Evolutionary conservation across 1,140 invertebrate genomes (phyloP).

Genomic region (Lordiphosa collinella): DNA sequence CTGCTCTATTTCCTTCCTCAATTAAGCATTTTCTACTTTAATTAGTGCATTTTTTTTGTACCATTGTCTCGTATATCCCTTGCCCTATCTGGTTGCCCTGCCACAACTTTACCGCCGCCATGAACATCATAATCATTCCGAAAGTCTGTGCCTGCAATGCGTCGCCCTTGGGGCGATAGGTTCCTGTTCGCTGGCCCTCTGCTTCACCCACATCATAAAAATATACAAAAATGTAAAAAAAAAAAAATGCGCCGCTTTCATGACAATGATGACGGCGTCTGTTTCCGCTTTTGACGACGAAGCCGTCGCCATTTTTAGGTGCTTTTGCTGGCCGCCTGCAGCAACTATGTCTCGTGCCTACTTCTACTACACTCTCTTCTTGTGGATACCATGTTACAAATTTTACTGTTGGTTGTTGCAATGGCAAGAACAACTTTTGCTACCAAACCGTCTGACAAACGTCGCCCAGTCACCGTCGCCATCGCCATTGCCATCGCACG

Average conservation of each 20-base stretch:
- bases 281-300: slow-evolving; percentile 46
- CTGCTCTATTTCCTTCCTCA: too few relatives aligned
- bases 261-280: slow-evolving; percentile 70
- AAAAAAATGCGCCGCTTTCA: slow-evolving; percentile 45
- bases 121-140: slow-evolving; percentile 40
- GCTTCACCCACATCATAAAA: slow-evolving; percentile 8
- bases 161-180: slow-evolving; percentile 40
- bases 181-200: slow-evolving; percentile 2
- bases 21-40: too few relatives aligned
- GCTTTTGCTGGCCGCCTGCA: slow-evolving; percentile 34
- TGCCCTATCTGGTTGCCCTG: slow-evolving; percentile 5
- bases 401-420: slow-evolving; percentile 31
- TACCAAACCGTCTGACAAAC: slow-evolving; percentile 6
- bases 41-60: too few relatives aligned
- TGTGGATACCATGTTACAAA: slow-evolving; percentile 28
- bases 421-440: slow-evolving; percentile 15
- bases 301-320: slow-evolving; percentile 54
- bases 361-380: slow-evolving; percentile 1
- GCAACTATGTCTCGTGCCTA: slow-evolving; percentile 29
- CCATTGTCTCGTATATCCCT: background rate
- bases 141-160: slow-evolving; percentile 41
- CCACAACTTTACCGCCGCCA: slow-evolving; percentile 46
- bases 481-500: slow-evolving; percentile 31
- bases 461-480: slow-evolving; percentile 15
- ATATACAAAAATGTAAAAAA: background rate